Percentiles rank a stretch among this genome's conserved stretches.
These are phyloP conservation scores for Schizopygopsis malacanthus DNA, from an alignment of 2,797 vertebrate species.

Conservation along the genomic window DNA sequence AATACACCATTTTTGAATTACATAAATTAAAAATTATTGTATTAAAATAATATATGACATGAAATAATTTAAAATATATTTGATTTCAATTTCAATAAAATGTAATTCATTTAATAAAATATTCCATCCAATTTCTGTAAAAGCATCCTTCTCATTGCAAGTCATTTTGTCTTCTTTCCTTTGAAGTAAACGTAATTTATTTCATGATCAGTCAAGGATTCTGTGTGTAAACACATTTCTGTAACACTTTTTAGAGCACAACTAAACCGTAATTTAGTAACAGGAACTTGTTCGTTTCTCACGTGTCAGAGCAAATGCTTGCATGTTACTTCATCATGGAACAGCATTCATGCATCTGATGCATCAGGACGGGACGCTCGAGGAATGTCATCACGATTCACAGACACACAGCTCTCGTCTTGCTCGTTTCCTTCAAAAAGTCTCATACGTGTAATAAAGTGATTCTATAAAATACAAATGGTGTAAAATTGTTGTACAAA, in stretches of 20 bases:
- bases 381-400: constrained; percentile 29
- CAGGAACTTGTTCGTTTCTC: not conserved
- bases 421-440: not conserved
- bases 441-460: not conserved
- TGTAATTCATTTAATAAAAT: no score
- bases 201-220: not conserved
- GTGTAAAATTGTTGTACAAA: not conserved
- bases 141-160: not conserved
- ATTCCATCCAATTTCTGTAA: not conserved
- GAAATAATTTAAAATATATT: not conserved
- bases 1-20: no score
- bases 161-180: not conserved
- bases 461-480: not conserved
- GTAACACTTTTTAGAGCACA: not conserved
- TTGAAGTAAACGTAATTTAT: not conserved
- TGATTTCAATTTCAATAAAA: not conserved
- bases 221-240: not conserved
- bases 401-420: not conserved
- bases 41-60: not conserved
- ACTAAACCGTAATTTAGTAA: not conserved
- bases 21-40: no score
- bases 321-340: not conserved
- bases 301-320: not conserved
- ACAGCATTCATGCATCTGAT: not conserved
- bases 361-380: not conserved